Percentiles rank a stretch among this genome's conserved stretches.
phyloP scores from a whole-genome alignment of 2,888 invertebrate species.

The Cosmia pyralina region DNA sequence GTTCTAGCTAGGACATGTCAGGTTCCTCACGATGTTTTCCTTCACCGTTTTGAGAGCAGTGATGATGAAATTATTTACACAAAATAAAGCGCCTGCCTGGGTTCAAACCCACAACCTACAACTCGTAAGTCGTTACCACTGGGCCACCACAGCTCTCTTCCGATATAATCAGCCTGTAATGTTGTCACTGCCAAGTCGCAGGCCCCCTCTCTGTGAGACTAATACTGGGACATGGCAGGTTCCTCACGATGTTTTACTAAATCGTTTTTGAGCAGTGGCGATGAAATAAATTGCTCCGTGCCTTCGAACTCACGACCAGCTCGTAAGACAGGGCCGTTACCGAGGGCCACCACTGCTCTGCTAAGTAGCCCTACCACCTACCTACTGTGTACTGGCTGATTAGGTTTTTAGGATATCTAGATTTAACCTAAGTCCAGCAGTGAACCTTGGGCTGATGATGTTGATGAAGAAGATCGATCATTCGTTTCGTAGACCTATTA shows the following conservation, averaged over 20 bases:
- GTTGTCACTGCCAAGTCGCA: neutral
- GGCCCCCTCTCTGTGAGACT: too few species aligned
- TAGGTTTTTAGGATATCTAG: neutral
- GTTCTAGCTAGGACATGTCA: neutral
- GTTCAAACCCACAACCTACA: too few species aligned
- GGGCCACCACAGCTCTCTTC: too few species aligned
- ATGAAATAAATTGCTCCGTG: neutral
- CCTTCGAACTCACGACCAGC: neutral
- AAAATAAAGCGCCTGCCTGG: too few species aligned
- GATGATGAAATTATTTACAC: too few species aligned
- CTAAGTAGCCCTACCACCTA: neutral
- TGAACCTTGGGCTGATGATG: neutral
- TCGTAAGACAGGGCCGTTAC: neutral
- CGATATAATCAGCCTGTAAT: too few species aligned
- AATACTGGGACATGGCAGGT: too few species aligned
- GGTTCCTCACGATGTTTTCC: neutral
- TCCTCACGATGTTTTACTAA: neutral
- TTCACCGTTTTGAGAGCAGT: too few species aligned
- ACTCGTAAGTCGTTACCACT: too few species aligned
- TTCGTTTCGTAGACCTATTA: neutral
- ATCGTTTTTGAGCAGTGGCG: neutral
- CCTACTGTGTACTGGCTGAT: neutral
- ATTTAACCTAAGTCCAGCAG: neutral
- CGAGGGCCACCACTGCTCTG: too few species aligned
- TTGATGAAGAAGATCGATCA: neutral